Percentiles rank a stretch among this genome's conserved stretches.
phyloP scores from a whole-genome alignment of 2,113 vertebrate species.

The Sapayoa aenigma region DNA sequence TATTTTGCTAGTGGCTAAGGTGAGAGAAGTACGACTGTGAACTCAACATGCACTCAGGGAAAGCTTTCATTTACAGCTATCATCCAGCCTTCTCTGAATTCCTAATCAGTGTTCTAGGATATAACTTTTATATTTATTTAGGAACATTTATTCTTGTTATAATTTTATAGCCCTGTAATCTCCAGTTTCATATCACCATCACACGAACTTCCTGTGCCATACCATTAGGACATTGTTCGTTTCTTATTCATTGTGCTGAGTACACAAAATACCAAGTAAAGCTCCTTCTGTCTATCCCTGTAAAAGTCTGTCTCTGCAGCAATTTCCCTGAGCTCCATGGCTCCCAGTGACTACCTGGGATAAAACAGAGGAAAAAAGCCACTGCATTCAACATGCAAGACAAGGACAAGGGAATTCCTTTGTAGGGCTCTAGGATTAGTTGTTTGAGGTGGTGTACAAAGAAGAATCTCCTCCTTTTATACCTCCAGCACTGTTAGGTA shows the following conservation, averaged over 20 bases:
- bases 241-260: not conserved
- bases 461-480: not conserved
- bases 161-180: not conserved
- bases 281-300: not conserved
- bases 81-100: not conserved
- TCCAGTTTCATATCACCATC: not conserved
- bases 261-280: not conserved
- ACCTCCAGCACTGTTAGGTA: not conserved
- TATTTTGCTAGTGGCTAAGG: not conserved
- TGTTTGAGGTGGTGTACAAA: not conserved
- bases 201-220: not conserved
- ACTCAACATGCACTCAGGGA: not conserved
- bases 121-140: not conserved
- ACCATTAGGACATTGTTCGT: fast-evolving
- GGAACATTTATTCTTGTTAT: not conserved
- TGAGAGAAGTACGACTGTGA: not conserved
- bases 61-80: not conserved
- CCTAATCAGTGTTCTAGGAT: not conserved
- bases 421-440: not conserved
- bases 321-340: not conserved
- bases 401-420: not conserved
- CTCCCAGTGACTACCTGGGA: not conserved
- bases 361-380: not conserved
- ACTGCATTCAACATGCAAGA: not conserved
- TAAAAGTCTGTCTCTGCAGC: not conserved